phyloP scores from a whole-genome alignment of 2,888 invertebrate genomes.

The Cetonia aurata region DNA sequence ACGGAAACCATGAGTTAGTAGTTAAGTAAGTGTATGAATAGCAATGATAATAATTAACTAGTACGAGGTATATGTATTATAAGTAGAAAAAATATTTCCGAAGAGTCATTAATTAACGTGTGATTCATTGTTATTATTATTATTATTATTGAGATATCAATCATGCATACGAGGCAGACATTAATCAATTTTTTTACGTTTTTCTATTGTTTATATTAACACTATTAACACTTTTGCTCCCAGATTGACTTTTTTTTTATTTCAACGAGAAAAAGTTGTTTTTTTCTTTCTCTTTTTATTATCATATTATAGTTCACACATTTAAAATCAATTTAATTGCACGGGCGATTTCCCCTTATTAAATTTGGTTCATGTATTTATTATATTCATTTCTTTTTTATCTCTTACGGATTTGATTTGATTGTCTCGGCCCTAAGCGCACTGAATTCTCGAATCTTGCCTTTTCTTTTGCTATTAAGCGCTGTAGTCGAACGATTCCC shows the following conservation, averaged over 20 bases:
- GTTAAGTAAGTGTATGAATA: too few species aligned
- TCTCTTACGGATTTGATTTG: too few species aligned
- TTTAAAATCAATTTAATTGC: constrained; percentile 46
- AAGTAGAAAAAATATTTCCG: constrained; percentile 13
- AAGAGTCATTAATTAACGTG: constrained; percentile 10
- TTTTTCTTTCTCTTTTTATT: constrained; percentile 9
- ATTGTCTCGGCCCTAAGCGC: too few species aligned
- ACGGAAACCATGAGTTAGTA: not conserved
- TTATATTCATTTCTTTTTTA: too few species aligned
- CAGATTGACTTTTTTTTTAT: constrained; percentile 51
- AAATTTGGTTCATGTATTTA: too few species aligned
- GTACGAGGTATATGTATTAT: too few species aligned
- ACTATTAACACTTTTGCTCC: constrained; percentile 58
- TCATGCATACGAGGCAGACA: constrained; percentile 59
- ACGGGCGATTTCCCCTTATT: constrained; percentile 42
- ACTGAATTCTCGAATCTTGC: too few species aligned
- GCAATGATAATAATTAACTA: too few species aligned
- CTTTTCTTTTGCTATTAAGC: constrained; percentile 55
- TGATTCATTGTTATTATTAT: constrained; percentile 6
- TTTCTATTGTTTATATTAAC: constrained; percentile 50
- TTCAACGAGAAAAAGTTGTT: constrained; percentile 38
- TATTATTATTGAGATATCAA: constrained; percentile 27
- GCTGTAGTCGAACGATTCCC: constrained; percentile 81
- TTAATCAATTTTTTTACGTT: constrained; percentile 51
- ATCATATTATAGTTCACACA: constrained; percentile 40